Percentiles rank a stretch among this genome's conserved stretches.
Conservation (phyloP, 2,113 vertebrate genomes). For the Hemichromis elongatus region DNA sequence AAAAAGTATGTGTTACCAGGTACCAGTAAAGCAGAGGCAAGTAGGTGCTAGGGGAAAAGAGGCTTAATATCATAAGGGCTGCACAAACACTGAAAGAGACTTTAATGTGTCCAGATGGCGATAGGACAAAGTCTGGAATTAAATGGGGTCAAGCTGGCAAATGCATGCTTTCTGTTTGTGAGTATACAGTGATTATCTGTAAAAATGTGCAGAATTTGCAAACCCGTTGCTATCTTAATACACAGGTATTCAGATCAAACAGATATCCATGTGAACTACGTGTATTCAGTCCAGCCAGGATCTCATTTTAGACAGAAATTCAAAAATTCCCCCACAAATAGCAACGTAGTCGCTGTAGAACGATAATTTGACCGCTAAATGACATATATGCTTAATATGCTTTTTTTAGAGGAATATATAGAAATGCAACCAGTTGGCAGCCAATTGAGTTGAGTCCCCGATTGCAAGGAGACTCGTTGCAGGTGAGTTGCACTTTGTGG, state of each 20-base stretch:
- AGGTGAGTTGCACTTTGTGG: background rate
- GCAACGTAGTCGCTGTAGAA: background rate
- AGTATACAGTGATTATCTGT: fast-evolving
- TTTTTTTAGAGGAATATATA: background rate
- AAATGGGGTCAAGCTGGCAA: background rate
- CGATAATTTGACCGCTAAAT: background rate
- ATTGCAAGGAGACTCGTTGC: background rate
- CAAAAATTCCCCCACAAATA: background rate
- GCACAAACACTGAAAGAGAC: background rate
- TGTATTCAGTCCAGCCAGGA: background rate
- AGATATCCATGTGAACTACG: background rate
- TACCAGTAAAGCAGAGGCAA: too few relatives aligned
- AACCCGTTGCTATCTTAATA: background rate
- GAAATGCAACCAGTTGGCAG: background rate
- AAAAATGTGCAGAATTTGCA: background rate
- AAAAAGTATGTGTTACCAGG: too few relatives aligned
- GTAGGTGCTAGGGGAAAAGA: too few relatives aligned
- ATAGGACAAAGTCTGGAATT: background rate
- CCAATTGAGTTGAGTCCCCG: background rate
- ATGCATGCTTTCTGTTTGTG: background rate
- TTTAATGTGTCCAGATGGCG: background rate
- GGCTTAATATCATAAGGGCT: background rate
- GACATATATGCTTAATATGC: background rate
- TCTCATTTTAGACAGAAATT: background rate
- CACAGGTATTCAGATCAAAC: background rate